A percentile compares a stretch with the other conserved stretches of the same genome.
These are phyloP conservation scores for Tympanoctomys barrerae DNA, from an alignment of 2,797 vertebrate species.

Conservation along the genomic window DNA sequence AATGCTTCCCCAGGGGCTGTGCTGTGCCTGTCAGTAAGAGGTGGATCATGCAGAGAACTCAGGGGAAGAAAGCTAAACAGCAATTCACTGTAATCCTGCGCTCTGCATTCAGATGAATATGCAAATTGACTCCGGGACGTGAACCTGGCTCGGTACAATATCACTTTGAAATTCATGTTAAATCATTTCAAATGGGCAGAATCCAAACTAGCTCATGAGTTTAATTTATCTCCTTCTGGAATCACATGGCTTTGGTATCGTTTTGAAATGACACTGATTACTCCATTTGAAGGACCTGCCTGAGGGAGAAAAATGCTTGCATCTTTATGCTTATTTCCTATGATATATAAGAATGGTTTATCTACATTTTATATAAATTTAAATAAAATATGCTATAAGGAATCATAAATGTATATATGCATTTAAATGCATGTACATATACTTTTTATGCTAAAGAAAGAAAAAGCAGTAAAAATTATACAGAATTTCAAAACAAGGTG, in stretches of 20 bases:
- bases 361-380: neutral
- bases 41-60: constrained; percentile 70
- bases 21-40: constrained; percentile 48
- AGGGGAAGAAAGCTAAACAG: constrained; percentile 75
- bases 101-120: constrained; percentile 77
- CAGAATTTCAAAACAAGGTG: too few species aligned
- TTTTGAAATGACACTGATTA: constrained; percentile 68
- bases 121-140: constrained; percentile 67
- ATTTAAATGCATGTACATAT: neutral
- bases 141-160: constrained; percentile 60
- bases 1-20: constrained; percentile 65
- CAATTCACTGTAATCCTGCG: constrained; percentile 76
- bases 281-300: constrained; percentile 47
- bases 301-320: constrained; percentile 22
- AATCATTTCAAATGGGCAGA: constrained; percentile 78
- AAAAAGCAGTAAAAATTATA: too few species aligned
- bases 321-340: constrained; percentile 14
- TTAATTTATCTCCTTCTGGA: constrained; percentile 68
- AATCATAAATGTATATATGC: neutral
- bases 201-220: constrained; percentile 64
- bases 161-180: constrained; percentile 66
- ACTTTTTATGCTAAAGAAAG: neutral
- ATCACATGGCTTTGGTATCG: constrained; percentile 56
- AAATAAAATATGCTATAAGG: neutral
- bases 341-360: neutral